These are phyloP conservation scores for Acanthurus leucopareius DNA, from an alignment of 2,797 vertebrate genomes.

Conservation along the genomic window DNA sequence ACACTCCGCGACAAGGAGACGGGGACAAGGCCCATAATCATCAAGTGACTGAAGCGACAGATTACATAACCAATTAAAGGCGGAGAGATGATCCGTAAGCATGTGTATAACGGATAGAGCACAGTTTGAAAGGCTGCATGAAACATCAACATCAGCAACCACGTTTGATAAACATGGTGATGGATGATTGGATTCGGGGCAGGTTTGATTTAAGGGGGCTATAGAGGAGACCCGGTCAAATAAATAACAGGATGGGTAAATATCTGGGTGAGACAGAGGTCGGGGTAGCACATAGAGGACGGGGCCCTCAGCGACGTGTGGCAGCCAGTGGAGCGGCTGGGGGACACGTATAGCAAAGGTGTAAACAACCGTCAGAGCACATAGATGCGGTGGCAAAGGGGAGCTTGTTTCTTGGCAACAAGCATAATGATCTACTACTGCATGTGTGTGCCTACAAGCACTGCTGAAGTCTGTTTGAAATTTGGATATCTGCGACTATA, in stretches of 20 bases:
- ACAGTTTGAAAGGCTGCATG: constrained; percentile 17
- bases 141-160: constrained; percentile 1
- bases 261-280: constrained; percentile 29
- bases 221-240: constrained; percentile 30
- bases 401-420: constrained; percentile 74
- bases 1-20: constrained; percentile 54
- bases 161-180: constrained; percentile 7
- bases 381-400: constrained; percentile 51
- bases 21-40: constrained; percentile 57
- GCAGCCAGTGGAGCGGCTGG: constrained; percentile 18
- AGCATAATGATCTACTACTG: constrained; percentile 23
- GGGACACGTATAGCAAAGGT: constrained; percentile 45
- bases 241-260: constrained; percentile 25
- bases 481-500: too few relatives aligned
- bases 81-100: not conserved
- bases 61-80: constrained; percentile 62
- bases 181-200: constrained; percentile 24
- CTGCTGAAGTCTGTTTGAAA: not conserved
- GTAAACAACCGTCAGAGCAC: constrained; percentile 65
- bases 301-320: constrained; percentile 27
- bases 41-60: constrained; percentile 57
- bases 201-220: constrained; percentile 40
- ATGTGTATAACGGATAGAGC: constrained; percentile 1
- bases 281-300: constrained; percentile 15
- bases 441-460: constrained; percentile 20